These are phyloP conservation scores for Chaunax sp. DNA, from an alignment of 2,797 vertebrate species.

Conservation along the genomic window DNA sequence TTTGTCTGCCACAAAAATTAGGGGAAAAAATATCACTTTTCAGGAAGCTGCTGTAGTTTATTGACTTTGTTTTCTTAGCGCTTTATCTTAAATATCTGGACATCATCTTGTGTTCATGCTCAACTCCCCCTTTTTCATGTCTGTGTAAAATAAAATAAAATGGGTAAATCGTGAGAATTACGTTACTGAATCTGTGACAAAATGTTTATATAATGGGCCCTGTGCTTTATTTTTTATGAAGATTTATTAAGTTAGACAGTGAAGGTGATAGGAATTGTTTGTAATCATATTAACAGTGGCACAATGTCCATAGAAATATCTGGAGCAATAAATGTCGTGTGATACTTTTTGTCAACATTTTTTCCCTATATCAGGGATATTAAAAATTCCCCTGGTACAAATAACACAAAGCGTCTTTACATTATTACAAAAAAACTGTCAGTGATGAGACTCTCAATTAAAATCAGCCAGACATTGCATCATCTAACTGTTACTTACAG, in stretches of 20 bases:
- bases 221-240: too few relatives aligned
- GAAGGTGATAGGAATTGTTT: conserved; percentile 4
- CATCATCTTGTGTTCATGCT: too few relatives aligned
- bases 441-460: background rate
- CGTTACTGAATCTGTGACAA: conserved; percentile 10
- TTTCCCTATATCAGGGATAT: too few relatives aligned
- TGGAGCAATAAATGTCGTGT: conserved; percentile 38
- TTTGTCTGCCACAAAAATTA: conserved; percentile 38
- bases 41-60: background rate
- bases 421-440: background rate
- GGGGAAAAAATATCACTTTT: background rate
- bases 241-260: background rate
- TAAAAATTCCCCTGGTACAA: too few relatives aligned
- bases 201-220: background rate
- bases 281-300: conserved; percentile 38
- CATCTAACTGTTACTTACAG: conserved; percentile 87
- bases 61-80: background rate
- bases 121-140: too few relatives aligned
- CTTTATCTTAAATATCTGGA: conserved; percentile 1
- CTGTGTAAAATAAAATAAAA: too few relatives aligned
- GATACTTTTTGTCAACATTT: conserved; percentile 49
- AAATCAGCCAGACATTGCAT: background rate
- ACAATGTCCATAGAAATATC: too few relatives aligned
- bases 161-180: too few relatives aligned
- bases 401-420: background rate